phyloP scores from a whole-genome alignment of 2,888 invertebrate genomes.

The Mythimna ferrago region DNA sequence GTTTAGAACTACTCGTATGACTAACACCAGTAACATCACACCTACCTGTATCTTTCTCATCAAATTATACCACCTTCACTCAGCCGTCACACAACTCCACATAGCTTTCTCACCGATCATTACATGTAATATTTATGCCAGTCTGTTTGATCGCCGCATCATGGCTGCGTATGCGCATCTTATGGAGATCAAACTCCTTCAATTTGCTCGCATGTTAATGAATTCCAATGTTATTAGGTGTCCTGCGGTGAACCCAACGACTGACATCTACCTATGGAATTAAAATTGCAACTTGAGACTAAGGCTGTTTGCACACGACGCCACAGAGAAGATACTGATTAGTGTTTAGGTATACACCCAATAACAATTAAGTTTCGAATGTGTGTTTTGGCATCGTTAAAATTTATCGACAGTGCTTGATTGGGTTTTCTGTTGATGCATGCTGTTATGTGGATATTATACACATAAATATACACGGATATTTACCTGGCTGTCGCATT shows the following conservation, averaged over 20 bases:
- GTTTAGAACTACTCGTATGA: background rate
- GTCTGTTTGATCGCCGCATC: slow-evolving; percentile 47
- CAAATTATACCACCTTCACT: slow-evolving; percentile 27
- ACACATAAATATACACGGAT: slow-evolving; percentile 23
- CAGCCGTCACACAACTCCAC: slow-evolving; percentile 28
- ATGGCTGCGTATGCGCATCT: slow-evolving; percentile 50
- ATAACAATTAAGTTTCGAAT: slow-evolving; percentile 40
- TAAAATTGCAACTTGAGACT: slow-evolving; percentile 78
- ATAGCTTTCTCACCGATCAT: slow-evolving; percentile 43
- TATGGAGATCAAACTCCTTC: slow-evolving; percentile 62
- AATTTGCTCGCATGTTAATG: slow-evolving; percentile 66
- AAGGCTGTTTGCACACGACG: slow-evolving; percentile 55
- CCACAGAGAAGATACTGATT: slow-evolving; percentile 42
- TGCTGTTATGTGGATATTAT: slow-evolving; percentile 36
- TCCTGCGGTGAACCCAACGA: slow-evolving; percentile 62
- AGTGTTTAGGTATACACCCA: slow-evolving; percentile 32
- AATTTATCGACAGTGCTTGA: slow-evolving; percentile 41
- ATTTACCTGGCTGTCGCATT: slow-evolving; percentile 21
- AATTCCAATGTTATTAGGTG: slow-evolving; percentile 63
- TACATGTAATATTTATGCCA: slow-evolving; percentile 56
- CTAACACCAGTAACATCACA: background rate
- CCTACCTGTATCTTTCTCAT: slow-evolving; percentile 13
- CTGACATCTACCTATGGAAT: slow-evolving; percentile 67
- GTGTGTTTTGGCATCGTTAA: slow-evolving; percentile 39
- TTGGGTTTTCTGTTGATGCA: slow-evolving; percentile 51